Base-by-base conservation (phyloP, 2,888 invertebrate genomes). In the Hydriomena furcata region DNA sequence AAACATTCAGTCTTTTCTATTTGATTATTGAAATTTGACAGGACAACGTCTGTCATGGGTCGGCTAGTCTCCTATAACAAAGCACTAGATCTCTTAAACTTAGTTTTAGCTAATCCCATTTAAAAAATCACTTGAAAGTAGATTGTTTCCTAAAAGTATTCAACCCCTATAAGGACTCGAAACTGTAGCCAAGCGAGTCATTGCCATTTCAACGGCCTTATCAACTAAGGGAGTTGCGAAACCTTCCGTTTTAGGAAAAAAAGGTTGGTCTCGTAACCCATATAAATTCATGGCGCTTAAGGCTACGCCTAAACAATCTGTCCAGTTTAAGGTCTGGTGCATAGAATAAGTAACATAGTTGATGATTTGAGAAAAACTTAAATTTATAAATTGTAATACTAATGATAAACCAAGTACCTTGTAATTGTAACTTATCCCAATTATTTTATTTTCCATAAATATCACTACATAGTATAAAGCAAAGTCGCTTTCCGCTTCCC, bases 271-370 rank as follows among this genome's bases (percentile, higher is more conserved):
- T 12, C 31, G 41, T 45, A 30, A 30, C 23, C 46, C 25, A 47
- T 52, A 52, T 47, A 47, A 46, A 52, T 52, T 52, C 52, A 52
- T 52, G 42, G 32, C 8, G 31, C 5, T 35, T 13, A 47, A 38
- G 32, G 61, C 23, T 31, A 53, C 43, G 37, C 57, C 63, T 63
- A 67, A 67, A 65, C 69, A 75, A 75, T 73, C 72, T 69, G 57
- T 59, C 28, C 28, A 55, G 3, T 20, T 2, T 38, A 28, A 10
- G 7, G 25, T 17, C 2, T 1, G 7, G 25, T 17, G 17, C 25
- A 7, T 5, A 12, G 5, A 5, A 13, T n/a, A 8, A 13, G 8
- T 10, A 27, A 27, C 1, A 8, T 5, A n/a, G n/a, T n/a, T n/a
- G n/a, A n/a, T n/a, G n/a, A n/a, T n/a, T n/a, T n/a, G n/a, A n/a